Percentiles rank a stretch among this genome's conserved stretches.
These are phyloP conservation scores for Synergus gifuensis DNA, from an alignment of 2,888 invertebrate genomes.

Conservation along the genomic window DNA sequence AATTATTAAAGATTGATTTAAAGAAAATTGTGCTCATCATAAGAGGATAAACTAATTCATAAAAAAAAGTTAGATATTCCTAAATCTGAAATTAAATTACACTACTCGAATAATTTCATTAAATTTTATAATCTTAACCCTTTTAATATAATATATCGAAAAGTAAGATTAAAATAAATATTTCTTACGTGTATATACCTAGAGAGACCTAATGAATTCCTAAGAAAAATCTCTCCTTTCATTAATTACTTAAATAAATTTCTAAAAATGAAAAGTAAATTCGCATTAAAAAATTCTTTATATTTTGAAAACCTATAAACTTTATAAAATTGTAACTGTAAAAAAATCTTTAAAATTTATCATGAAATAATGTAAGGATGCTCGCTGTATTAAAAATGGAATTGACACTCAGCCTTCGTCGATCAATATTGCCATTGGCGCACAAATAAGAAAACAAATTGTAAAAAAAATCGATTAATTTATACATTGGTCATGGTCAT, in stretches of 20 bases:
- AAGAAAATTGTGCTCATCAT: neutral
- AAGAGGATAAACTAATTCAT: neutral
- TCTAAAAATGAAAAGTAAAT: neutral
- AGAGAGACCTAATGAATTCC: neutral
- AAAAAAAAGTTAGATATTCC: neutral
- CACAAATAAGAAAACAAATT: slow-evolving; percentile 50
- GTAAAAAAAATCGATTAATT: neutral
- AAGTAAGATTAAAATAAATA: neutral
- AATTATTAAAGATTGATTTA: neutral
- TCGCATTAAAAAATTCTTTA: neutral
- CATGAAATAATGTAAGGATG: neutral
- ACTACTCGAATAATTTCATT: neutral
- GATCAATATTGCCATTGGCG: slow-evolving; percentile 59
- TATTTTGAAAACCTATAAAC: neutral
- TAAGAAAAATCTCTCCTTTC: neutral
- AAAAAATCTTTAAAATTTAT: slow-evolving; percentile 8
- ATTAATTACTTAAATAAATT: neutral
- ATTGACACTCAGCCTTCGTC: slow-evolving; percentile 56
- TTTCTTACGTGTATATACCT: neutral
- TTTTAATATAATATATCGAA: neutral
- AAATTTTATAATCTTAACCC: neutral
- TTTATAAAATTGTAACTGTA: neutral
- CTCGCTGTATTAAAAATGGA: slow-evolving; percentile 6
- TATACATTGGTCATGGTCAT: neutral
- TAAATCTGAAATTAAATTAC: neutral